Conservation (phyloP, 2,888 invertebrate species). For the Ectropis crepuscularia region DNA sequence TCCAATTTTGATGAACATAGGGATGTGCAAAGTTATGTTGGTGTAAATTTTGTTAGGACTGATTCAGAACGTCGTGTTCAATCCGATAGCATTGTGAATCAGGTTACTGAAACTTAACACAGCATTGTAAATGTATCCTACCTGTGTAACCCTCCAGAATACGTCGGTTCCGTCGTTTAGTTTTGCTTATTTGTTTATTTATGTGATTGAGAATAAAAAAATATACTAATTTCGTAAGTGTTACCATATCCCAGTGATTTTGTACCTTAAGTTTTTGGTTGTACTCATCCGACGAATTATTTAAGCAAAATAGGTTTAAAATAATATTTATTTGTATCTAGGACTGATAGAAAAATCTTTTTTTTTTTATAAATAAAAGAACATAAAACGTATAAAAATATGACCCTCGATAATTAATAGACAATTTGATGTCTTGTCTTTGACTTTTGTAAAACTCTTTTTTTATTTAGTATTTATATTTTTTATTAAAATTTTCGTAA, state of each 20-base stretch:
- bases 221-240: conserved; percentile 2
- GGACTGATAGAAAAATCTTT: conserved; percentile 42
- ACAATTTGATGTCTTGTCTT: not conserved
- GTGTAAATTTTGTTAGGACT: no score
- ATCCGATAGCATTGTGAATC: no score
- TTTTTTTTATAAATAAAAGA: conserved; percentile 35
- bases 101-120: no score
- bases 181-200: no score
- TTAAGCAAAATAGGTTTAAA: conserved; percentile 13
- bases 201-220: not conserved
- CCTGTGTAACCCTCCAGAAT: no score
- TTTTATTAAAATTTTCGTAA: not conserved
- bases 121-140: no score
- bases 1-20: no score
- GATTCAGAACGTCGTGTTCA: no score
- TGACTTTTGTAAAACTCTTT: not conserved
- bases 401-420: not conserved
- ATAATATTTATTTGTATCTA: conserved; percentile 26
- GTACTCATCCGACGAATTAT: conserved; percentile 36
- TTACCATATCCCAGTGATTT: conserved; percentile 14
- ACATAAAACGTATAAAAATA: conserved; percentile 25
- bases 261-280: conserved; percentile 40
- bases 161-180: no score
- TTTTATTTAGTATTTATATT: not conserved
- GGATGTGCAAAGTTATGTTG: no score